These are phyloP conservation scores for Myotis lucifugus DNA, from an alignment of 2,113 vertebrate genomes.

Conservation along the genomic window DNA sequence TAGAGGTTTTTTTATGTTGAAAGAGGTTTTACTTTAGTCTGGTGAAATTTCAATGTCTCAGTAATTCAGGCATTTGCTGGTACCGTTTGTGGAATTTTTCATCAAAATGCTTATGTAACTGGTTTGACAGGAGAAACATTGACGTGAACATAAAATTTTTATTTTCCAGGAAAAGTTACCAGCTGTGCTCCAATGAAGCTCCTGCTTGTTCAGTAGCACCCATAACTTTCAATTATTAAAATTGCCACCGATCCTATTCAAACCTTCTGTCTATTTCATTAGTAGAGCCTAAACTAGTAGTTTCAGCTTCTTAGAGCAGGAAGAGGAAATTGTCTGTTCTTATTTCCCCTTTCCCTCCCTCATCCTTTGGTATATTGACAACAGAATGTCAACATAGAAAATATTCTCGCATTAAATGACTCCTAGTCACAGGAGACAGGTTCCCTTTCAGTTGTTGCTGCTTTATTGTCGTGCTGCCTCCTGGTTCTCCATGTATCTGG, in stretches of 20 bases:
- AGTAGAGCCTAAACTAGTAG: background rate
- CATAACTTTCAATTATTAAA: constrained; percentile 15
- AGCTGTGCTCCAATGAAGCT: background rate
- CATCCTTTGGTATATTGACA: background rate
- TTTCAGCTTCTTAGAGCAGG: background rate
- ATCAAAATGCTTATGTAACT: background rate
- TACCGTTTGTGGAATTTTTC: background rate
- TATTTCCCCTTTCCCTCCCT: background rate
- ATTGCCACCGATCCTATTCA: background rate
- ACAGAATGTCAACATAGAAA: background rate
- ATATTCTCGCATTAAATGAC: background rate
- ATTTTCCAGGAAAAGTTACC: constrained; percentile 20
- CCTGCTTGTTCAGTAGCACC: background rate
- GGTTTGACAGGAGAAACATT: background rate
- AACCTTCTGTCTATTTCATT: background rate
- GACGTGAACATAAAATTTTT: background rate
- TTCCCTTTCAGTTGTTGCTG: background rate
- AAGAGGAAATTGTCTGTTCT: background rate
- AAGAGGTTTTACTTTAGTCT: constrained; percentile 6
- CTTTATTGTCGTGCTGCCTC: background rate
- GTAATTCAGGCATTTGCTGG: constrained; percentile 3
- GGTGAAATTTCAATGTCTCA: background rate
- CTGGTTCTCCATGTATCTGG: background rate
- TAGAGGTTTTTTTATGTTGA: background rate
- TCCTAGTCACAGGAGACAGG: background rate